Evolutionary conservation across 2,113 vertebrate species (phyloP).

Genomic region (Menidia beryllina): DNA sequence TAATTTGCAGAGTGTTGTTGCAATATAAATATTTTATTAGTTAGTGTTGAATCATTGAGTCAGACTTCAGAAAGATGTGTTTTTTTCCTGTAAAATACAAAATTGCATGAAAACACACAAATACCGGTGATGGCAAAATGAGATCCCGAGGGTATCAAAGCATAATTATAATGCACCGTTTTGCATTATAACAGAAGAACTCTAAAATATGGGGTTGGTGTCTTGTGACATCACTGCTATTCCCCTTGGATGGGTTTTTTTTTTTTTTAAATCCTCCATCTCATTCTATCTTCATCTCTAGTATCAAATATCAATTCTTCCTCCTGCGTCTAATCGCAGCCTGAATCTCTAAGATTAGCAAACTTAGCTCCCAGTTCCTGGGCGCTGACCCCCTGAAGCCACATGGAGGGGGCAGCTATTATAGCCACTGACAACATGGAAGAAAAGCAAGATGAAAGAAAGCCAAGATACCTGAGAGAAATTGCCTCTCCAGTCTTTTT

Average conservation of each 20-base stretch:
- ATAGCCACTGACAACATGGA: constrained; percentile 34
- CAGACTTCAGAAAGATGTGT: constrained; percentile 26
- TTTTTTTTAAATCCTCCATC: not conserved
- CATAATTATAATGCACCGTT: not conserved
- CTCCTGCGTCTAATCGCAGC: constrained; percentile 44
- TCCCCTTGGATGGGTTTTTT: not conserved
- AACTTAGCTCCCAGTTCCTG: constrained; percentile 25
- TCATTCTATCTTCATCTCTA: constrained; percentile 19
- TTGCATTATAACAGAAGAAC: not conserved
- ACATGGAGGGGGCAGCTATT: constrained; percentile 42
- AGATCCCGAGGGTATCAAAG: not conserved
- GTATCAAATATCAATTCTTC: constrained; percentile 27
- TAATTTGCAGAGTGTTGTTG: constrained; percentile 33
- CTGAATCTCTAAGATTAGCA: constrained; percentile 62
- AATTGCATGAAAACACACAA: not conserved
- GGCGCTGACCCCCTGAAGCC: constrained; percentile 55
- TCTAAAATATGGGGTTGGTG: not conserved
- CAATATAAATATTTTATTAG: constrained; percentile 60
- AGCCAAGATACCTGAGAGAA: constrained; percentile 20
- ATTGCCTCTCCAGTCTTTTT: constrained; percentile 21
- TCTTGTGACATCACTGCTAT: not conserved
- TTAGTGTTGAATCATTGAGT: constrained; percentile 27
- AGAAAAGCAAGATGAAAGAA: constrained; percentile 9
- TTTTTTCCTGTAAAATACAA: not conserved
- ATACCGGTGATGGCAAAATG: not conserved